Base-by-base conservation (phyloP, 53 echinoderm and acorn worm genomes). In the Holothuria scabra region DNA sequence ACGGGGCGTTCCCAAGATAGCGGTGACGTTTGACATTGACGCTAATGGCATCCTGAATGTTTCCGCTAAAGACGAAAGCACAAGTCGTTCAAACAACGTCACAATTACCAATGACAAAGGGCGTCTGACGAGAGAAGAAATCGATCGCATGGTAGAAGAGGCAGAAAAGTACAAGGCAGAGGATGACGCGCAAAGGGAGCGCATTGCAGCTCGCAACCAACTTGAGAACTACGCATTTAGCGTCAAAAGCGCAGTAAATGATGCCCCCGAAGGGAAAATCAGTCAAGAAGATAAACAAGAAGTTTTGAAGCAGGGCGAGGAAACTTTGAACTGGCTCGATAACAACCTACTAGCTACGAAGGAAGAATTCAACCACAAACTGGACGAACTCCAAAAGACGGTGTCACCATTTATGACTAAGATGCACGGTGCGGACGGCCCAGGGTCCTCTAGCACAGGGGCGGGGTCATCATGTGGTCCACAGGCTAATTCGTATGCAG, bases 1-100 rank as follows among this genome's bases (percentile, higher is more conserved):
- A 21, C 86, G 95, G 6, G 95, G 95, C 63, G 95, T 95, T 22
- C 95, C 95, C 12, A 91, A 95, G 79, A 93, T 95, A 29, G 92
- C 90, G 32, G 95, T 95, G 46, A 52, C 90, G 38, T 92, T 90
- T 35, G 95, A 95, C 65, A 88, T 95, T 69, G 95, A 92, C 55
- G 90, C 92, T 35, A 92, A 92, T 56, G 95, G 95, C 8, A 96
- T 96, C 84, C 59, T 96, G 82, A 93, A 96, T 26, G 96, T 96
- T n/a, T 84, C 91, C 12, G 96, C 96, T 35, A 89, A 87, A 31
- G 93, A 96, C 69, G 33, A 74, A 68, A 90, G 91, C 74, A 93
- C 93, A 5, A 91, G 93, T 6, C 89, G 87, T 31, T 78, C 67
- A 37, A 93, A 88, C 76, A 91, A 87, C n/a, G 84, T 96, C 84